These are phyloP conservation scores for Metalampra italica DNA, from an alignment of 2,888 invertebrate genomes.

Conservation along the genomic window DNA sequence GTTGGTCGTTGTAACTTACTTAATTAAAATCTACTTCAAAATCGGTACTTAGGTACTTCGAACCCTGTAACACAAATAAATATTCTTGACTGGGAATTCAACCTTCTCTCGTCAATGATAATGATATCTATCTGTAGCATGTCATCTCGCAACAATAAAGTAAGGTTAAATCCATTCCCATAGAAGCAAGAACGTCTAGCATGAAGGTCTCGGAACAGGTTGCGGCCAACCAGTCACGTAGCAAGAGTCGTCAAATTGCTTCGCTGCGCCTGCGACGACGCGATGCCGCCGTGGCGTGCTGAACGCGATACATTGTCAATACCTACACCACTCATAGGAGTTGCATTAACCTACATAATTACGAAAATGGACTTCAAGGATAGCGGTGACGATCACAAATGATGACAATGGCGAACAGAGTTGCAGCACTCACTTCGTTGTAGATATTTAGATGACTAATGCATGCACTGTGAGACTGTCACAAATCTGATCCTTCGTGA, in stretches of 20 bases:
- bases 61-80: too few relatives aligned
- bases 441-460: too few relatives aligned
- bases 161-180: slow-evolving; percentile 17
- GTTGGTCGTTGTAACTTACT: too few relatives aligned
- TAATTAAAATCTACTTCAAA: too few relatives aligned
- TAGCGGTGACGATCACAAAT: not conserved
- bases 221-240: slow-evolving; percentile 17
- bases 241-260: slow-evolving; percentile 14
- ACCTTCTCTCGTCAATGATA: not conserved
- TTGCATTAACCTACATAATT: slow-evolving; percentile 10
- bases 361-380: not conserved
- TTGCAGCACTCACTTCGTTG: too few relatives aligned
- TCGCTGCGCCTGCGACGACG: not conserved
- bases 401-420: too few relatives aligned
- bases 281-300: slow-evolving; percentile 2
- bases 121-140: slow-evolving; percentile 1
- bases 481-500: too few relatives aligned
- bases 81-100: not conserved
- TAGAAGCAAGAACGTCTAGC: slow-evolving; percentile 17
- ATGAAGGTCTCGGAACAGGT: slow-evolving; percentile 19
- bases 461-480: too few relatives aligned
- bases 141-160: slow-evolving; percentile 8
- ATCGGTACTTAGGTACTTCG: too few relatives aligned
- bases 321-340: slow-evolving; percentile 15
- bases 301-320: slow-evolving; percentile 17